Evolutionary conservation across 1,140 invertebrate genomes (phyloP).

Genomic region (Popillia japonica): DNA sequence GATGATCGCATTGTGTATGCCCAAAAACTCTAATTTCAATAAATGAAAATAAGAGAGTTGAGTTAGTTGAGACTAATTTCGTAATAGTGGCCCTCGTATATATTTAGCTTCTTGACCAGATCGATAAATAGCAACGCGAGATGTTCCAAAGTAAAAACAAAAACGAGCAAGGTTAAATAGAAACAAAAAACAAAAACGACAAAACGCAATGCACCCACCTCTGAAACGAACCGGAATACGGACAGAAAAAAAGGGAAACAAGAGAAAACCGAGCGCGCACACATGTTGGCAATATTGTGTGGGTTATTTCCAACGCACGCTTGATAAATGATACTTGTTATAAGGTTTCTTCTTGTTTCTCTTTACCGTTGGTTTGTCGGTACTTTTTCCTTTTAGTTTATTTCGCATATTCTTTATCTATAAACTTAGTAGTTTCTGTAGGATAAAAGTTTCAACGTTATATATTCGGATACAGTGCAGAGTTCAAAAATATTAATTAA

Average conservation of each 20-base stretch:
- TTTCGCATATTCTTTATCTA: not conserved
- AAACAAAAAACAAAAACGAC: not conserved
- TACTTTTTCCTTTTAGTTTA: not conserved
- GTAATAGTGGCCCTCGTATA: not conserved
- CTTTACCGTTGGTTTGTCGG: not conserved
- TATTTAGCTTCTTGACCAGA: not conserved
- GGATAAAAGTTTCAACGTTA: no score
- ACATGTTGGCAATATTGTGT: constrained; percentile 18
- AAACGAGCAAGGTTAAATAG: not conserved
- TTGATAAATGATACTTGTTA: constrained; percentile 16
- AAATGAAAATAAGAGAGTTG: no score
- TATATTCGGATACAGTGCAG: no score
- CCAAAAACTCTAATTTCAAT: no score
- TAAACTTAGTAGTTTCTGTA: no score
- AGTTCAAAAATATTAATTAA: no score
- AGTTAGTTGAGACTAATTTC: no score
- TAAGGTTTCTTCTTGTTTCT: not conserved
- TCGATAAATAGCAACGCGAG: not conserved
- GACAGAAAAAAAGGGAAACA: not conserved
- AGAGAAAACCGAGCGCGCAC: constrained; percentile 7
- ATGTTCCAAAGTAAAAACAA: not conserved
- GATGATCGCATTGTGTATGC: no score
- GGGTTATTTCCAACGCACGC: constrained; percentile 13
- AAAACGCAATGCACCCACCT: not conserved
- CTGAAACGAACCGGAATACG: not conserved